Conservation (phyloP, 2,888 invertebrate species). For the Dynastes maya region DNA sequence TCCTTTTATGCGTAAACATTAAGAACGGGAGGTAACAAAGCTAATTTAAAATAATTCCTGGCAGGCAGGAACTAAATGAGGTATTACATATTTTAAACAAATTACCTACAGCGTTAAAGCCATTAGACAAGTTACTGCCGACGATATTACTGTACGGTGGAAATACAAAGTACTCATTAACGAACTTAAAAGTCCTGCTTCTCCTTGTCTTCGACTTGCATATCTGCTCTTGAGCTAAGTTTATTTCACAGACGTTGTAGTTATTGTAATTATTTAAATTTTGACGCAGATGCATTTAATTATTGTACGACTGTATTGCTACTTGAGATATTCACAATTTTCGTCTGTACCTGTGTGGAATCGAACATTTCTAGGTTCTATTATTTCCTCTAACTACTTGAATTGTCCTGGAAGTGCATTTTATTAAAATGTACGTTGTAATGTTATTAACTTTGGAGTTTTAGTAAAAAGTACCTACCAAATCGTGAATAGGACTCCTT, state of each 20-base stretch:
- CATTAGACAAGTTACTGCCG: conserved; percentile 22
- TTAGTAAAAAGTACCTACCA: too few relatives aligned
- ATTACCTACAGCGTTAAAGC: conserved; percentile 19
- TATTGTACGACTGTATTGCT: not conserved
- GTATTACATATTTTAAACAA: conserved; percentile 17
- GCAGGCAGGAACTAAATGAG: conserved; percentile 11
- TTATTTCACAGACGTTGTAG: not conserved
- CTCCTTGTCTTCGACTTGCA: not conserved
- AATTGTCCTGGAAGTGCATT: too few relatives aligned
- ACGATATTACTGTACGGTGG: conserved; percentile 24
- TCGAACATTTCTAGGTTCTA: not conserved
- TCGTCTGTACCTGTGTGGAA: not conserved
- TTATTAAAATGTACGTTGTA: too few relatives aligned
- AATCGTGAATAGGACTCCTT: too few relatives aligned
- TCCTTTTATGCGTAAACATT: not conserved
- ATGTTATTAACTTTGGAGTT: too few relatives aligned
- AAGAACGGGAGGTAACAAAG: not conserved
- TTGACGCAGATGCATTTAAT: conserved; percentile 20
- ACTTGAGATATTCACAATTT: not conserved
- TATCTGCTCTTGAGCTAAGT: not conserved
- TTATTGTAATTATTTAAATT: conserved; percentile 22
- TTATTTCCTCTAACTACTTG: too few relatives aligned
- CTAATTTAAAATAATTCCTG: conserved; percentile 12
- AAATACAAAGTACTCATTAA: conserved; percentile 24
- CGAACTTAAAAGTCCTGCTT: conserved; percentile 6